These are phyloP conservation scores for Sebastes melanostomus DNA, from an alignment of 2,797 vertebrate species.

Conservation along the genomic window DNA sequence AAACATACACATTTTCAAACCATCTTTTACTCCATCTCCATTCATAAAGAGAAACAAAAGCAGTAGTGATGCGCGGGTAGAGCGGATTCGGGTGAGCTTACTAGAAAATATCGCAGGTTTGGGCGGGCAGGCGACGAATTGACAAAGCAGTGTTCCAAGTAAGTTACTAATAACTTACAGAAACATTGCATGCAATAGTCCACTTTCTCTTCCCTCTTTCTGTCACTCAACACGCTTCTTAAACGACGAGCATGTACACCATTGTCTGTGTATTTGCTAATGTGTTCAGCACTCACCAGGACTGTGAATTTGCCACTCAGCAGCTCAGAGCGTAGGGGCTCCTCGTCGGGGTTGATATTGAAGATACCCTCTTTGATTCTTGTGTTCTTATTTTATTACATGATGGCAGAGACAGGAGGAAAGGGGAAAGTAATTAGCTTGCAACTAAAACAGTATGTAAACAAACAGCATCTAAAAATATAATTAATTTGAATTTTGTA, in stretches of 20 bases:
- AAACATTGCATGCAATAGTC: too few species aligned
- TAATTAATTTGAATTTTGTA: background rate
- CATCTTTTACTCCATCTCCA: background rate
- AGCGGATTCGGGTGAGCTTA: too few species aligned
- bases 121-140: too few species aligned
- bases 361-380: constrained; percentile 89
- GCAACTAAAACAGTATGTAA: background rate
- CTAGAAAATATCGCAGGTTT: too few species aligned
- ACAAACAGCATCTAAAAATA: background rate
- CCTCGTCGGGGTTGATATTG: constrained; percentile 87
- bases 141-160: too few species aligned
- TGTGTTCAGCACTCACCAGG: constrained; percentile 77
- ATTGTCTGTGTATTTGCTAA: background rate
- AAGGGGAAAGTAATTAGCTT: background rate
- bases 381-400: constrained; percentile 78
- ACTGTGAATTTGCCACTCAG: constrained; percentile 88
- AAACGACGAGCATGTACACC: background rate
- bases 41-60: background rate
- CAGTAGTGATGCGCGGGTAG: background rate
- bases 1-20: background rate
- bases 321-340: constrained; percentile 86
- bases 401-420: background rate
- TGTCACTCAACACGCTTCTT: background rate
- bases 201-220: too few species aligned
- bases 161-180: too few species aligned